Percentiles rank a stretch among this genome's conserved stretches.
Conservation (phyloP, 2,113 vertebrate genomes). For the Antechinus flavipes region DNA sequence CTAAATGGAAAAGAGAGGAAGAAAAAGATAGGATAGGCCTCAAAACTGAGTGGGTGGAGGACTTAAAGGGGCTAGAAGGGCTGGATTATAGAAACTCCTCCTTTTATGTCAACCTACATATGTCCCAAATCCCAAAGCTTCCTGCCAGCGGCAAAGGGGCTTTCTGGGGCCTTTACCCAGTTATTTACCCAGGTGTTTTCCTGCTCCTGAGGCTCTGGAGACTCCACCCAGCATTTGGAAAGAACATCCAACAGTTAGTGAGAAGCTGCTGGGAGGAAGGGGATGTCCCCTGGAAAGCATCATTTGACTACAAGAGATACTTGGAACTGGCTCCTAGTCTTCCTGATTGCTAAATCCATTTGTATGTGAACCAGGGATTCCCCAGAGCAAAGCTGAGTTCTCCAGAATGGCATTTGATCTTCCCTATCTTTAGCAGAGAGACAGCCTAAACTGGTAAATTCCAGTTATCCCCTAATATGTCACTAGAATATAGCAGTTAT, state of each 20-base stretch:
- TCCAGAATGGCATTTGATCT: conserved; percentile 38
- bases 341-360: conserved; percentile 58
- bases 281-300: neutral
- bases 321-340: neutral
- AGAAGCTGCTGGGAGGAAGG: neutral
- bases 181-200: neutral
- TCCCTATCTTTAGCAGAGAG: neutral
- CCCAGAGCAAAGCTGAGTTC: conserved; percentile 30
- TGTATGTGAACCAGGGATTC: conserved; percentile 47
- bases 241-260: neutral
- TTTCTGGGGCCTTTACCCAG: conserved; percentile 14
- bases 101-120: neutral
- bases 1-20: neutral
- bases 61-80: neutral
- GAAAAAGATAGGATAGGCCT: neutral
- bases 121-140: neutral
- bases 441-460: neutral
- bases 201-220: neutral
- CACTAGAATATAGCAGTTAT: neutral
- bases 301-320: conserved; percentile 16
- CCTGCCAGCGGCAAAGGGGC: neutral
- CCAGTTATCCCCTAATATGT: neutral
- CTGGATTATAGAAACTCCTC: neutral
- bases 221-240: neutral
- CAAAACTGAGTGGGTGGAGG: neutral